These are phyloP conservation scores for Fabriciana adippe DNA, from an alignment of 2,888 invertebrate genomes.

Conservation along the genomic window DNA sequence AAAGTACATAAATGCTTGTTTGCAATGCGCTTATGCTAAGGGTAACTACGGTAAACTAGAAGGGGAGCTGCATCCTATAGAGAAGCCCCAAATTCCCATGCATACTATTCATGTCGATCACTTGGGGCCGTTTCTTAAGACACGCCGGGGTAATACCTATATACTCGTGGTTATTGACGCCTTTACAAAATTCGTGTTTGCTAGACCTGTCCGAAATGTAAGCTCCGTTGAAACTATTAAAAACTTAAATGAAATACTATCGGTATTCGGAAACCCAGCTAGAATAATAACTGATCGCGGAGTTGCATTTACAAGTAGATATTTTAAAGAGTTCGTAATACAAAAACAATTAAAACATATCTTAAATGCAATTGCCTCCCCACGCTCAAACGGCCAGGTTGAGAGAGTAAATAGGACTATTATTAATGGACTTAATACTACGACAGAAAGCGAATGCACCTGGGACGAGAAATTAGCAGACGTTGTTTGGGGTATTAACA, in stretches of 20 bases:
- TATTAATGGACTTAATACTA: constrained; percentile 34
- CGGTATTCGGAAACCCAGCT: constrained; percentile 33
- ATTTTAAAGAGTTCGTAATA: constrained; percentile 40
- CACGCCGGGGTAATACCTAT: too few species aligned
- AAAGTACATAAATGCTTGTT: too few species aligned
- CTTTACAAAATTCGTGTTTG: constrained; percentile 33
- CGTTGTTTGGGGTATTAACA: constrained; percentile 39
- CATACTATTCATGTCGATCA: too few species aligned
- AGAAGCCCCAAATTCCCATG: too few species aligned
- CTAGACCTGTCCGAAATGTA: constrained; percentile 22
- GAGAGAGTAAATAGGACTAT: constrained; percentile 36
- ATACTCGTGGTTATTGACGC: background rate
- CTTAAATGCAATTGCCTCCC: constrained; percentile 31
- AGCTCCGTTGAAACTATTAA: background rate
- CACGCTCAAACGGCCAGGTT: constrained; percentile 36
- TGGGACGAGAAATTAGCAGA: constrained; percentile 36
- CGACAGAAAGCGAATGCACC: constrained; percentile 29
- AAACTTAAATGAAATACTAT: constrained; percentile 27
- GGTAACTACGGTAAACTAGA: too few species aligned
- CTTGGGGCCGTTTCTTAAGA: too few species aligned
- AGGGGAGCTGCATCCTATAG: too few species aligned
- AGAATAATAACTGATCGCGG: constrained; percentile 37
- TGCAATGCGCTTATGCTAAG: too few species aligned
- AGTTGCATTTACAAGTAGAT: constrained; percentile 39
- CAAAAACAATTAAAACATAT: constrained; percentile 41